Conservation (phyloP, 2,113 vertebrate genomes). For the Ranitomeya imitator region DNA sequence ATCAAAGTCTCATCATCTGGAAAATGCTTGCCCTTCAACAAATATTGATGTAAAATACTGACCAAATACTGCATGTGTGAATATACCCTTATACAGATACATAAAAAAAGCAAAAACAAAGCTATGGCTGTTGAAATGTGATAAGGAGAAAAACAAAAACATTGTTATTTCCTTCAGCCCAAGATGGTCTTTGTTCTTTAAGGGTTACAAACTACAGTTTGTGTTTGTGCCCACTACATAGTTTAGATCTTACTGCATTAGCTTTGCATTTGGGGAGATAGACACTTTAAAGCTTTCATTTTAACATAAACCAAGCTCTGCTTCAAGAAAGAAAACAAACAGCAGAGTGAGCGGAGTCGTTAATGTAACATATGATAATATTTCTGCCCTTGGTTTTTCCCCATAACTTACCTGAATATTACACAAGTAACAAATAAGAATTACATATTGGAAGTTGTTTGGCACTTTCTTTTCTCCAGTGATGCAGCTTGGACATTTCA, state of each 20-base stretch:
- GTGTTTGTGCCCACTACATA: background rate
- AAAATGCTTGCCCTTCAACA: no score
- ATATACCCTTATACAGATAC: no score
- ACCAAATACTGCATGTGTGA: no score
- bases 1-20: no score
- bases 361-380: background rate
- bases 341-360: background rate
- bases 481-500: background rate
- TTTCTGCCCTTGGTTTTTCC: background rate
- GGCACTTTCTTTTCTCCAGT: background rate
- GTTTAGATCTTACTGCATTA: background rate
- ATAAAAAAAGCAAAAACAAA: no score
- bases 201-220: no score
- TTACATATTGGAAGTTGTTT: background rate
- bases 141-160: no score
- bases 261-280: background rate
- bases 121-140: no score
- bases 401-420: background rate
- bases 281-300: background rate
- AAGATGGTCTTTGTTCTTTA: background rate
- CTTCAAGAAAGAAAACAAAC: background rate
- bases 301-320: background rate
- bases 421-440: constrained; percentile 13
- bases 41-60: no score
- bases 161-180: background rate